These are phyloP conservation scores for Aldabrachelys gigantea DNA, from an alignment of 2,113 vertebrate species.

Conservation along the genomic window DNA sequence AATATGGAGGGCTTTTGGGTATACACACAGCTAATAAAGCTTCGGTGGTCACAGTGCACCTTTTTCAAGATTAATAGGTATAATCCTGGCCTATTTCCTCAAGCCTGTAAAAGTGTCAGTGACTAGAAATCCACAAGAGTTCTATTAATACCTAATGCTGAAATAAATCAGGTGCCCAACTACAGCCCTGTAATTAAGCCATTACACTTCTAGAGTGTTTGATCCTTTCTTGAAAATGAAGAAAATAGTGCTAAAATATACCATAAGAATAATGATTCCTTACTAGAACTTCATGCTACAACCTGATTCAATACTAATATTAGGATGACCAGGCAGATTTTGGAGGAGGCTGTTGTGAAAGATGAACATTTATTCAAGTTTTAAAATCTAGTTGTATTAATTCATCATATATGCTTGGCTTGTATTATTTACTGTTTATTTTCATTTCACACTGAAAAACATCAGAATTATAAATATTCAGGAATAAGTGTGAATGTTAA, in stretches of 20 bases:
- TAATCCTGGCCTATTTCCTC: conserved; percentile 4
- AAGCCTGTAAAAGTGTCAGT: conserved; percentile 13
- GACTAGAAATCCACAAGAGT: conserved; percentile 34
- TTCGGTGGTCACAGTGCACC: not conserved
- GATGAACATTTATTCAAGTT: not conserved
- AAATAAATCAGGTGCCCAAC: conserved; percentile 40
- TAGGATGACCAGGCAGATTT: not conserved
- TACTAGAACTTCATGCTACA: not conserved
- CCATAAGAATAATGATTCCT: not conserved
- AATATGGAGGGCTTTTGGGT: not conserved
- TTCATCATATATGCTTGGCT: not conserved
- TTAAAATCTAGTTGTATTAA: not conserved
- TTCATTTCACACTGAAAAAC: not conserved
- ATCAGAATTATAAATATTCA: not conserved
- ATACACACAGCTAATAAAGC: not conserved
- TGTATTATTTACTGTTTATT: not conserved
- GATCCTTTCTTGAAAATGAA: not conserved
- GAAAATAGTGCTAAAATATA: not conserved
- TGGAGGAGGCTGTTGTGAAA: not conserved
- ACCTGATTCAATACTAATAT: not conserved
- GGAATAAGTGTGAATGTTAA: rapidly evolving
- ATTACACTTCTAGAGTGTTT: not conserved
- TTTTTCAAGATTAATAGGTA: conserved; percentile 28
- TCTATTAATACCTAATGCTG: not conserved
- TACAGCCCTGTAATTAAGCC: not conserved